These are phyloP conservation scores for Drosophila carrolli DNA, from an alignment of 1,140 invertebrate species.

Conservation along the genomic window DNA sequence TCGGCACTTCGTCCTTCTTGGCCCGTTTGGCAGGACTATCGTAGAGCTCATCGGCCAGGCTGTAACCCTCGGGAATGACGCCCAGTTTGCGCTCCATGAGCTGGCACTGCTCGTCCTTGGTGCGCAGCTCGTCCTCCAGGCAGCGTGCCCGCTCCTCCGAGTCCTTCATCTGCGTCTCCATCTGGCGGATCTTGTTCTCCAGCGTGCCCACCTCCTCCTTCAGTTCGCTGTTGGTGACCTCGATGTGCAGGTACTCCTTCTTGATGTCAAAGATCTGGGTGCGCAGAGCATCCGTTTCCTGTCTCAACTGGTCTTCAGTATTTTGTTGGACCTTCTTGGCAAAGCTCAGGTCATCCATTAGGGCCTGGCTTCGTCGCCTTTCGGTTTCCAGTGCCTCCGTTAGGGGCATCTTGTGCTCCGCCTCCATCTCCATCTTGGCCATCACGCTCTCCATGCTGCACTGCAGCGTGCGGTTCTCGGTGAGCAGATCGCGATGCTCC, in stretches of 20 bases:
- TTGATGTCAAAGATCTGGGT: conserved; percentile 85
- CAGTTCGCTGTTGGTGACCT: conserved; percentile 87
- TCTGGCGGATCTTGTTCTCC: conserved; percentile 69
- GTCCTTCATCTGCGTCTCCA: conserved; percentile 45
- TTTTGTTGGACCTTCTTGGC: conserved; percentile 84
- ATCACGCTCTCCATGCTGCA: conserved; percentile 84
- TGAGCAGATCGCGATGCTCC: conserved; percentile 84
- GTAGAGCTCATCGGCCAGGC: conserved; percentile 74
- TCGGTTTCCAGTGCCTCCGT: conserved; percentile 71
- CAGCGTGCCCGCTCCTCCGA: conserved; percentile 63
- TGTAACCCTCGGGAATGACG: conserved; percentile 64
- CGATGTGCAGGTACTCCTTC: conserved; percentile 86
- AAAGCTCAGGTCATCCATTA: conserved; percentile 73
- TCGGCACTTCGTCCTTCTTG: conserved; percentile 53
- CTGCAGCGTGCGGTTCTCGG: conserved; percentile 84
- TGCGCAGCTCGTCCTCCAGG: conserved; percentile 75
- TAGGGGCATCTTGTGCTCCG: conserved; percentile 55
- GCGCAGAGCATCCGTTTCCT: conserved; percentile 85
- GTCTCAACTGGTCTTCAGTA: conserved; percentile 84
- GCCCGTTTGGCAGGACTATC: conserved; percentile 74
- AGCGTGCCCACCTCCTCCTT: conserved; percentile 86
- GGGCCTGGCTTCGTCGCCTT: conserved; percentile 53
- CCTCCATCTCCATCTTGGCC: conserved; percentile 49
- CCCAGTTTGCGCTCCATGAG: conserved; percentile 60
- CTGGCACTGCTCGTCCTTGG: conserved; percentile 72